Base-by-base conservation (phyloP, 1,140 invertebrate genomes). In the Drosophila melanica region DNA sequence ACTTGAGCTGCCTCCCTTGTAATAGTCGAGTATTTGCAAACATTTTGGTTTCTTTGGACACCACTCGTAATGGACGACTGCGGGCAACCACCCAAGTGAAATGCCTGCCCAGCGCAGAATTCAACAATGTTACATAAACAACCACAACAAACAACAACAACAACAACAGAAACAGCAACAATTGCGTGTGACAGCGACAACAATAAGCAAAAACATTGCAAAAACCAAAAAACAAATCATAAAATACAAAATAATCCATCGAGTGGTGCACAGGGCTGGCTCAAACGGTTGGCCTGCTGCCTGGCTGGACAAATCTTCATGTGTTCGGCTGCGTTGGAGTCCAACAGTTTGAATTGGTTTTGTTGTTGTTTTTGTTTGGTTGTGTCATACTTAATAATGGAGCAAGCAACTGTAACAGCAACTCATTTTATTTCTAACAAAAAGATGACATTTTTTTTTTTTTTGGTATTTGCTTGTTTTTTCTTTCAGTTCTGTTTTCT, bases 191-290 rank as follows among this genome's bases (percentile, higher is more conserved):
- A 82, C 80, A 81, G 69, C 71, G 50, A 65, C 77, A 80, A 86
- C 64, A 77, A 85, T 86, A 85, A 85, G 75, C 69, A 82, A 86
- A 85, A 85, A 72, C 74, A 81, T 85, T 81, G 78, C 81, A 85
- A 66, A 85, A 81, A 78, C 27, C 66, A 66, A 35, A 66, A 66
- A 77, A 69, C 35, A 72, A 47, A 54, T 11, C 50, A 69, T 23
- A 69, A 72, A 14, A 54, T 27, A 27, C 23, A 65, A 77, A 73
- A 54, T 33, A 73, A 55, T 60, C 50, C n/a, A 77, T 42, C 76
- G 51, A 72, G 65, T 81, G 73, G 64, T 44, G 72, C 57, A 79
- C 23, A 5, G 75, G 70, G 75, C 59, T 57, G 50, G 16, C 50
- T 30, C 3, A 18, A 27, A 37, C 11, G 37, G 42, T 12, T 30